Percentiles rank a stretch among this genome's conserved stretches.
These are phyloP conservation scores for Callorhinus ursinus DNA, from an alignment of 2,113 vertebrate genomes.

Conservation along the genomic window DNA sequence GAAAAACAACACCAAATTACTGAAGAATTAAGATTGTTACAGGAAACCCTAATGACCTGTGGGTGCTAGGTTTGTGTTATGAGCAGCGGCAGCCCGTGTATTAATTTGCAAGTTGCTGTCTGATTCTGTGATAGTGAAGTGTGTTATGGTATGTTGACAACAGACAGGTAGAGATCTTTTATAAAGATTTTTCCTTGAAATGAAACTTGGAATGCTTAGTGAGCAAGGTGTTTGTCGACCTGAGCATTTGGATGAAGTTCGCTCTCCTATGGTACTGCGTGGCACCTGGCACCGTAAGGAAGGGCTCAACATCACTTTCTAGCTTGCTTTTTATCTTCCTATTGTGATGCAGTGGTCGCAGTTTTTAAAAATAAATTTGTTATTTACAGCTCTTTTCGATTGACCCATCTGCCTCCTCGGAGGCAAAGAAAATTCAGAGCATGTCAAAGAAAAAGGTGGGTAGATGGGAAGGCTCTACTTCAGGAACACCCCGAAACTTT, in stretches of 20 bases:
- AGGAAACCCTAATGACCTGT: background rate
- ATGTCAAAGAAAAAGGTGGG: background rate
- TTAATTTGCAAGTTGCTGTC: background rate
- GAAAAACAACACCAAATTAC: slow-evolving; percentile 29
- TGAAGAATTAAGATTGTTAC: slow-evolving; percentile 10
- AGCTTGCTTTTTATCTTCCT: background rate
- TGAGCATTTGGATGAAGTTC: background rate
- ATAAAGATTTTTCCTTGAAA: background rate
- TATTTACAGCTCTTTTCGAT: background rate
- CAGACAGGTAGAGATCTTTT: background rate
- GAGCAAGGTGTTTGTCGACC: background rate
- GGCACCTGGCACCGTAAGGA: background rate
- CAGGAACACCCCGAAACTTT: background rate
- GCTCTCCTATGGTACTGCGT: no score
- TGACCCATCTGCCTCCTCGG: background rate
- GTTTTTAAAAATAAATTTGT: background rate
- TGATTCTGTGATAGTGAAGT: background rate
- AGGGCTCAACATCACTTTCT: background rate
- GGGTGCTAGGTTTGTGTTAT: background rate
- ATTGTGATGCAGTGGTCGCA: background rate
- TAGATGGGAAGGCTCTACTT: background rate
- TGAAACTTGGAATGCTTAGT: background rate
- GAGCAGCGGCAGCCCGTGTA: background rate
- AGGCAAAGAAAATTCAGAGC: background rate
- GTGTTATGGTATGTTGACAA: background rate